Evolutionary conservation across 2,888 invertebrate genomes (phyloP), one percentile per base, ranked within the genome.

Genomic region (Hyppa rectilinea): DNA sequence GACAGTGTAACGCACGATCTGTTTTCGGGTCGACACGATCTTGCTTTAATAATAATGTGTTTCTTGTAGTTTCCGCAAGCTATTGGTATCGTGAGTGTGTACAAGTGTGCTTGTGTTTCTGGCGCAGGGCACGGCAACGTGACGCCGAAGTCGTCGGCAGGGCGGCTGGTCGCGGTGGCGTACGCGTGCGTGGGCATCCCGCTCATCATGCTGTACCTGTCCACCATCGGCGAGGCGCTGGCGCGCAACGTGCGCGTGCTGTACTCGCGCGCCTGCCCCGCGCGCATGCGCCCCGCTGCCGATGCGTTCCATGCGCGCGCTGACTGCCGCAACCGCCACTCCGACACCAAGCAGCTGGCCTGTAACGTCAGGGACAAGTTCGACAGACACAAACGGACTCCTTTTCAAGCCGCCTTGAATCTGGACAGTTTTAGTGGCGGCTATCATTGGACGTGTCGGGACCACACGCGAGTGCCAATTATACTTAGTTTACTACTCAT

Each of bases 121-220:
- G 38, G 92, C 92, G 3, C 96, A 98, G 98, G 98, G 79, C 98
- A 98, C 88, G 98, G 98, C 50, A 98, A 98, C 88, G 97, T 98
- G 71, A 97, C 98, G 5, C 98, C 98, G 5, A 96, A 97, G 84
- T 98, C 98, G 5, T 96, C 97, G 49, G 97, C 97, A 96, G 98
- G 98, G 55, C 97, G 97, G 86, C 92, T 98, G 83, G 98, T 97
- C 74, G 98, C 98, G n/a, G 97, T 98, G 80, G 96, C 97, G 71
- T 98, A 98, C 93, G 98, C 98, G 0, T 96, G 98, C 74, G 96
- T 98, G 74, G 98, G 99, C 63, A 98, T 99, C 85, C 99, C 99
- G 31, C 96, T 99, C 87, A 98, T 99, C 95, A 96, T 99, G 92
- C 96, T 99, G 64, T 99, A 99, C 93, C 96, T 99, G 67, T 98